Percentiles rank a stretch among this genome's conserved stretches.
phyloP scores from a whole-genome alignment of 2,888 invertebrate species.

The Campoplex nolae region DNA sequence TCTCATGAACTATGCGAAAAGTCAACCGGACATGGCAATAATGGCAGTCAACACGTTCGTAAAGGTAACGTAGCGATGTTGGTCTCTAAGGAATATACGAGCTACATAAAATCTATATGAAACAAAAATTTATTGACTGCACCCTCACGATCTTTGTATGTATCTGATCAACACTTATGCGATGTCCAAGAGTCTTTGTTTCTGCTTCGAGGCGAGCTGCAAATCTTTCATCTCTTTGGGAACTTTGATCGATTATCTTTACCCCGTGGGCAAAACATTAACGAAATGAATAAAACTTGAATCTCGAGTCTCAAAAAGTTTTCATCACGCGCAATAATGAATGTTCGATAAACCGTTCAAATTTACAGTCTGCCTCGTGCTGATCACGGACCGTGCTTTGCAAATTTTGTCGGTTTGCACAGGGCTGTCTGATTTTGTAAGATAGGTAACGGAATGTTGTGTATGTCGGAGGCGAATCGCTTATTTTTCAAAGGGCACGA shows the following conservation, averaged over 20 bases:
- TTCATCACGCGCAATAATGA: not conserved
- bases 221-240: conserved; percentile 62
- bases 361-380: conserved; percentile 78
- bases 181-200: conserved; percentile 77
- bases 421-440: conserved; percentile 80
- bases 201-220: conserved; percentile 79
- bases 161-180: conserved; percentile 75
- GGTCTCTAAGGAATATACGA: conserved; percentile 61
- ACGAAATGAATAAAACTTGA: not conserved
- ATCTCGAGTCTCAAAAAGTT: not conserved
- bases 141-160: conserved; percentile 72
- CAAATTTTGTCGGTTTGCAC: conserved; percentile 81
- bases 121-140: conserved; percentile 69
- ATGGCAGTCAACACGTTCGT: conserved; percentile 99
- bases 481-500: conserved; percentile 85
- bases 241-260: not conserved
- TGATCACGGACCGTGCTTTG: conserved; percentile 80
- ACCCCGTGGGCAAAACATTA: not conserved
- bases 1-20: conserved; percentile 99
- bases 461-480: conserved; percentile 80
- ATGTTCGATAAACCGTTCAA: not conserved
- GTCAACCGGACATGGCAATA: conserved; percentile 99
- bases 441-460: conserved; percentile 79
- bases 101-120: conserved; percentile 68
- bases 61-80: conserved; percentile 89